Conservation (phyloP, 1,140 invertebrate genomes). For the Atta texana region DNA sequence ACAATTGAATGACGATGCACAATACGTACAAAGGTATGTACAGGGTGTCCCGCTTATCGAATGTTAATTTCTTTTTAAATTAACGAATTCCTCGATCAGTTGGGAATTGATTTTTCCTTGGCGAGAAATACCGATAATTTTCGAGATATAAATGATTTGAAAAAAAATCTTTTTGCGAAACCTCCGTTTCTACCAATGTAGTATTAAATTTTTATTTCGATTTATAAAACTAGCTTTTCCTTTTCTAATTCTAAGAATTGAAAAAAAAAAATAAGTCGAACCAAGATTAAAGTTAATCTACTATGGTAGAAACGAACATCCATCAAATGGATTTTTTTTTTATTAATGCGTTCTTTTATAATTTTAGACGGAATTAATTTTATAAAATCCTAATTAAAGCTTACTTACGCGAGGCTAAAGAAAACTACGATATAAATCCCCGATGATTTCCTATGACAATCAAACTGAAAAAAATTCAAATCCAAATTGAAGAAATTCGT, state of each 20-base stretch:
- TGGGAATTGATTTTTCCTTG: neutral
- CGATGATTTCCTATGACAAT: neutral
- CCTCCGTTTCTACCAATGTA: too few relatives aligned
- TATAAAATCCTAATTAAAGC: neutral
- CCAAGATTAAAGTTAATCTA: too few relatives aligned
- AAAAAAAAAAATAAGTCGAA: too few relatives aligned
- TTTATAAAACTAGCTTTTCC: too few relatives aligned
- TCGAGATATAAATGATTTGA: neutral
- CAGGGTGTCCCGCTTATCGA: neutral
- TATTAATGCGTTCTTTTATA: neutral
- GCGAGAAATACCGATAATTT: neutral
- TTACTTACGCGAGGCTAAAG: neutral
- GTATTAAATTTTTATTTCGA: too few relatives aligned
- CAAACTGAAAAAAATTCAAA: neutral
- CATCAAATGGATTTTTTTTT: neutral
- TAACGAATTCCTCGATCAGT: neutral
- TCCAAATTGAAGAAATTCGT: neutral
- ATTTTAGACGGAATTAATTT: neutral
- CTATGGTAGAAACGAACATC: neutral
- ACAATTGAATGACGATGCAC: conserved; percentile 40
- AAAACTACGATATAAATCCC: neutral
- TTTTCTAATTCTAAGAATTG: too few relatives aligned
- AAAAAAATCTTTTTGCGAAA: neutral
- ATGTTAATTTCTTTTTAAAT: neutral
- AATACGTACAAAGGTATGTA: neutral